Conservation (phyloP, 2,888 invertebrate genomes). For the Schizaphis graminum region DNA sequence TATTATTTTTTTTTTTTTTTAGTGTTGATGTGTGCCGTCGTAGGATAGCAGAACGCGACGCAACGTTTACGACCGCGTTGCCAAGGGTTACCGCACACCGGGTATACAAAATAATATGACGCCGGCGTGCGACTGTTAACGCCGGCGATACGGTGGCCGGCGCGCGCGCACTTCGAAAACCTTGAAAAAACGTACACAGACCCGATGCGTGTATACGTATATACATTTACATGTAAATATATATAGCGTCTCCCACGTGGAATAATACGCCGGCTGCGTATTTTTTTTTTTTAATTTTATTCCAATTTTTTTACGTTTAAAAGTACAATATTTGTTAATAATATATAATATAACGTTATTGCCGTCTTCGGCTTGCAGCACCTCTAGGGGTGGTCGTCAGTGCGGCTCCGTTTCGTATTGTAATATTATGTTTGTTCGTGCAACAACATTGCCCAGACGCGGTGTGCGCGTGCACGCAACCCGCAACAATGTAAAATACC, state of each 20-base stretch:
- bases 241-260: constrained; percentile 46
- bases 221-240: neutral
- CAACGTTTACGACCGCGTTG: constrained; percentile 47
- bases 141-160: constrained; percentile 23
- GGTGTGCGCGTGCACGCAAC: neutral
- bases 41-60: neutral
- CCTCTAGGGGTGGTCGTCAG: neutral
- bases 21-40: neutral
- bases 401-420: neutral
- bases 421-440: too few relatives aligned
- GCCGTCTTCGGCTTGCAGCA: neutral
- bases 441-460: neutral
- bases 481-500: neutral
- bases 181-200: constrained; percentile 43
- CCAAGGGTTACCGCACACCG: constrained; percentile 49
- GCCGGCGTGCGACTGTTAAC: neutral
- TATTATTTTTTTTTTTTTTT: neutral
- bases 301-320: neutral
- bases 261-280: neutral
- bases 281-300: neutral
- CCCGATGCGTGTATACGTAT: neutral
- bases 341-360: neutral
- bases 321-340: neutral
- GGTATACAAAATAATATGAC: constrained; percentile 1
- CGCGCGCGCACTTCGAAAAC: constrained; percentile 34